Base-by-base conservation (phyloP, 2,888 invertebrate genomes). In the Drosophila gaucha region DNA sequence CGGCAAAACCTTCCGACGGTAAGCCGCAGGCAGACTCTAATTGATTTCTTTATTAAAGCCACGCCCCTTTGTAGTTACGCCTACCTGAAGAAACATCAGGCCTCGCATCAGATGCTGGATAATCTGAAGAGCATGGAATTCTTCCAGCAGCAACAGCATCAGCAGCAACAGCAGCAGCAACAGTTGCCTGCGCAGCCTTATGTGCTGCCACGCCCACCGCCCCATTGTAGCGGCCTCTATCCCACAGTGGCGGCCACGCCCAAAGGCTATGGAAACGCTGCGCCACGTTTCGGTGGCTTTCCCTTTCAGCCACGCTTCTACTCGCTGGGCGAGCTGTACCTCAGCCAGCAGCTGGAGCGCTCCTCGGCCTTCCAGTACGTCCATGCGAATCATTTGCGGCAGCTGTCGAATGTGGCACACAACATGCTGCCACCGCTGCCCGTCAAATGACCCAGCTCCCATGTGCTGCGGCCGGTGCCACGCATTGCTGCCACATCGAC, bases 1-100 rank as follows among this genome's bases (percentile, higher is more conserved):
- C 73, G 94, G 94, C 41, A 94, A 94, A 76, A 82, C 93, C 60
- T 94, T 94, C 87, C 89, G 94, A 46, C 91, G 94, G 85, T 94
- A 92, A 74, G 74, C 49, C n/a, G 1, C 6, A 3, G 2, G n/a
- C 5, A 12, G 1, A 6, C 6, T 12, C 8, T 30, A 2, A 16
- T 39, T 28, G 22, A 20, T 4, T 26, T n/a, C 5, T 26, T 26
- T 18, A 5, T 20, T 28, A 22, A 24, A 20, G 6, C 22, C 36
- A 51, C 28, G 46, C 47, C 14, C 30, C 30, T 18, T 47, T 38
- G 5, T 46, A 92, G 92, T 44, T 90, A 91, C 59, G 91, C 92
- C 14, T 94, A 94, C 73, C 83, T 94, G 2, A 93, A 93, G 83
- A 94, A 94, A 76, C 91, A 91, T 63, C 85, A 90, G 47, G 85